phyloP scores from a whole-genome alignment of 2,888 invertebrate genomes.

The Polia nebulosa region DNA sequence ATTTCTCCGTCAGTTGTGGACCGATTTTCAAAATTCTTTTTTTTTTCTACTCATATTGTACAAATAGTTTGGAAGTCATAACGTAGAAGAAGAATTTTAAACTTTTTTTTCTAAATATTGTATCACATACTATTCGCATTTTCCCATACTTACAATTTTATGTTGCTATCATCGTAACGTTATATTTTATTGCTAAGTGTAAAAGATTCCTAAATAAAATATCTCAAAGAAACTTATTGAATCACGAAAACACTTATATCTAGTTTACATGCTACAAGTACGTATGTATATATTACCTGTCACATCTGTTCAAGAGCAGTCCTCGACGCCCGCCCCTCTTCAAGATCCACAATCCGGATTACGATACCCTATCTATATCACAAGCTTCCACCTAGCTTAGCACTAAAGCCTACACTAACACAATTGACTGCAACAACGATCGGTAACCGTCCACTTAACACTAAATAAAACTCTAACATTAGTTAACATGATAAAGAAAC shows the following conservation, averaged over 20 bases:
- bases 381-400: constrained; percentile 90
- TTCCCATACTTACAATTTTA: constrained; percentile 11
- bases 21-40: constrained; percentile 4
- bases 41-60: constrained; percentile 1
- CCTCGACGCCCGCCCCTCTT: constrained; percentile 75
- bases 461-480: constrained; percentile 90
- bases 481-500: constrained; percentile 86
- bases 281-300: constrained; percentile 58
- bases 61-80: neutral
- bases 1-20: no score
- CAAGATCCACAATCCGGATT: constrained; percentile 77
- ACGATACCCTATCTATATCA: constrained; percentile 86
- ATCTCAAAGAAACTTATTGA: constrained; percentile 32
- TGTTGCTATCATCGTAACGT: constrained; percentile 14
- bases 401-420: constrained; percentile 88
- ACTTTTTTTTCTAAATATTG: constrained; percentile 1
- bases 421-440: constrained; percentile 87
- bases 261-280: neutral
- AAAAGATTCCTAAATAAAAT: constrained; percentile 10
- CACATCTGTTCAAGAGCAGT: constrained; percentile 66
- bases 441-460: constrained; percentile 85
- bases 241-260: neutral
- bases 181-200: constrained; percentile 12
- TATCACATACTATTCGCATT: neutral
- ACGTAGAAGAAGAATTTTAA: neutral